phyloP scores from a whole-genome alignment of 2,888 invertebrate species.

The Dryadula phaetusa region DNA sequence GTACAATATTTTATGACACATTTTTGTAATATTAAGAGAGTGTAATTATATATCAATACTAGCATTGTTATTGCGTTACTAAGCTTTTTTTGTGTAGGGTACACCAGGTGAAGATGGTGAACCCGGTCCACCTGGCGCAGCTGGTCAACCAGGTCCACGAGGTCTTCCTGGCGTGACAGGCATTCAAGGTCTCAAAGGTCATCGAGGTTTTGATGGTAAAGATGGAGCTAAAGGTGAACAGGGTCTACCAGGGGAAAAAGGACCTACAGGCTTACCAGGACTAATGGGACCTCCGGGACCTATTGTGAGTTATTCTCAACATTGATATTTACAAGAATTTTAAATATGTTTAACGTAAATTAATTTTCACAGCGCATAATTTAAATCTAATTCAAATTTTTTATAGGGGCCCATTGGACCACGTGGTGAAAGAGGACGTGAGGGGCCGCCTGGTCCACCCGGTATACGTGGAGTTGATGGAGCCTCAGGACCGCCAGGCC shows the following conservation, averaged over 20 bases:
- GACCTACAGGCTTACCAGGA: conserved; percentile 86
- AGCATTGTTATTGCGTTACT: too few relatives aligned
- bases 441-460: conserved; percentile 91
- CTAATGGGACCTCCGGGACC: conserved; percentile 89
- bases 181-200: conserved; percentile 92
- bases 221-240: conserved; percentile 93
- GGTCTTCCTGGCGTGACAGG: conserved; percentile 91
- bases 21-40: too few relatives aligned
- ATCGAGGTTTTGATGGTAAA: conserved; percentile 90
- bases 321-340: background rate
- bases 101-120: conserved; percentile 92
- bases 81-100: conserved; percentile 80
- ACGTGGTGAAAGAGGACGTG: conserved; percentile 93
- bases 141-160: conserved; percentile 89
- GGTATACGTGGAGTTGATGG: conserved; percentile 93
- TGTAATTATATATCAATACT: too few relatives aligned
- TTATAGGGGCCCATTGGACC: conserved; percentile 90
- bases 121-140: conserved; percentile 88
- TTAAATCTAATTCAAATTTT: conserved; percentile 8
- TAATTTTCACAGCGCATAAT: background rate
- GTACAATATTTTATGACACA: too few relatives aligned
- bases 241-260: conserved; percentile 90
- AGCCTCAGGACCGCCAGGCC: conserved; percentile 90
- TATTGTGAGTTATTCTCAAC: conserved; percentile 73
- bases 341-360: too few relatives aligned